Base-by-base conservation (phyloP, 2,888 invertebrate genomes). In the Galerucella pusilla region DNA sequence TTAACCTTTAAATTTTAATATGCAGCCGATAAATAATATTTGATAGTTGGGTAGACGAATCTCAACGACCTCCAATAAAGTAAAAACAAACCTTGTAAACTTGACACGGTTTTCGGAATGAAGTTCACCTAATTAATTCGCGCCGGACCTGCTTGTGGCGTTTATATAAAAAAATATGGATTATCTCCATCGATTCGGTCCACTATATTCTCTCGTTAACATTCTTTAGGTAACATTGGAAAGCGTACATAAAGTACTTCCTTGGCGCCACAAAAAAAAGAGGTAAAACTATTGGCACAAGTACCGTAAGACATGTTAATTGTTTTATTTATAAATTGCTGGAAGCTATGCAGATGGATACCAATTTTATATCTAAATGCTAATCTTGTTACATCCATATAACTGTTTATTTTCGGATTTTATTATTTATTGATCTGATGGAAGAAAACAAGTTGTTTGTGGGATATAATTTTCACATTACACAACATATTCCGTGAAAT, bases 181-280 rank as follows among this genome's bases (percentile, higher is more conserved):
- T 65, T 64, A 65, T 45, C 64, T 45, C 46, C 14, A 14, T 25
- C 14, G 45, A 64, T 14, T 45, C 16, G 64, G 16, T 46, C 46
- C 46, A 61, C 11, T 61, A 65, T 25, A 35, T 59, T 68, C 42
- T 57, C 68, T 66, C 54, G 60, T 71, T 71, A 64, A 71, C 65
- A 71, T 71, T 71, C 71, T 35, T n/a, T 14, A n/a, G 59, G 71
- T 72, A 65, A 46, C 64, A 65, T 65, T 65, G 64, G 64, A 65
- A 65, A 65, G 64, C 46, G 64, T 12, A 20, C 46, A 65, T 46
- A 16, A 11, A 65, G 46, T 12, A 65, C 64, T 65, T 65, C 64
- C 64, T 65, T 65, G 64, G 64, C 64, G 64, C 64, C 64, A 65
- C 64, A 65, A 65, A 65, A 65, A 63, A 65, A 42, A 42, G 20